These are phyloP conservation scores for Lepidotrigona ventralis DNA, from an alignment of 1,140 invertebrate genomes.

Conservation along the genomic window DNA sequence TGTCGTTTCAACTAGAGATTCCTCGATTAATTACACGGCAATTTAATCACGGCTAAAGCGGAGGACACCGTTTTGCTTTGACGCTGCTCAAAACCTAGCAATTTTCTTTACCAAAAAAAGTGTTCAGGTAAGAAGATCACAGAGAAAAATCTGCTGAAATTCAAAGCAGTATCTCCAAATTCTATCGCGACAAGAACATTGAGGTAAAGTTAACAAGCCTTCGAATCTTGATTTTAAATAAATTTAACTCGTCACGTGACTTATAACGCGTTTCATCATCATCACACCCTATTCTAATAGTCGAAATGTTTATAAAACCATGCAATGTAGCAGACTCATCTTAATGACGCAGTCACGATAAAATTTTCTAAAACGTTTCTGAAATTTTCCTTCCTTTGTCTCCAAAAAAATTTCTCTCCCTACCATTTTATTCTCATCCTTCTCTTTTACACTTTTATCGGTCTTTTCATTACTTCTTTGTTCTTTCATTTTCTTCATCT, in stretches of 20 bases:
- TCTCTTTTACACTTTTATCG: neutral
- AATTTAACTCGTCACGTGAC: neutral
- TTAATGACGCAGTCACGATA: conserved; percentile 14
- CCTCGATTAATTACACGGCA: conserved; percentile 63
- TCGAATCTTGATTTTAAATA: neutral
- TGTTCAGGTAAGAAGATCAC: neutral
- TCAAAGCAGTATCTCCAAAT: neutral
- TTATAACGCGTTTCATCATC: too few relatives aligned
- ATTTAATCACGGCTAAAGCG: conserved; percentile 61
- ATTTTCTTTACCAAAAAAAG: neutral
- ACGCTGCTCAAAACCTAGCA: neutral
- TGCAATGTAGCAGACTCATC: neutral
- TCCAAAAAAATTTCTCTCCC: neutral
- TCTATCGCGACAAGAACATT: neutral
- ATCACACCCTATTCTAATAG: neutral
- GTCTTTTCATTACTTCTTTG: too few relatives aligned
- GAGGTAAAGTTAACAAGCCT: neutral
- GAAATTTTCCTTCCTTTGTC: neutral
- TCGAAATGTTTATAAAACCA: neutral
- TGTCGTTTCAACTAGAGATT: conserved; percentile 50
- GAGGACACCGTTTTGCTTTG: conserved; percentile 2
- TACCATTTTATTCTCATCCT: neutral
- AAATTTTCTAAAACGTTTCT: neutral
- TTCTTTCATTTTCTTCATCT: too few relatives aligned
- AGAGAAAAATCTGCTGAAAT: neutral